These are phyloP conservation scores for Augochlorella aurata DNA, from an alignment of 2,888 invertebrate species.

Conservation along the genomic window DNA sequence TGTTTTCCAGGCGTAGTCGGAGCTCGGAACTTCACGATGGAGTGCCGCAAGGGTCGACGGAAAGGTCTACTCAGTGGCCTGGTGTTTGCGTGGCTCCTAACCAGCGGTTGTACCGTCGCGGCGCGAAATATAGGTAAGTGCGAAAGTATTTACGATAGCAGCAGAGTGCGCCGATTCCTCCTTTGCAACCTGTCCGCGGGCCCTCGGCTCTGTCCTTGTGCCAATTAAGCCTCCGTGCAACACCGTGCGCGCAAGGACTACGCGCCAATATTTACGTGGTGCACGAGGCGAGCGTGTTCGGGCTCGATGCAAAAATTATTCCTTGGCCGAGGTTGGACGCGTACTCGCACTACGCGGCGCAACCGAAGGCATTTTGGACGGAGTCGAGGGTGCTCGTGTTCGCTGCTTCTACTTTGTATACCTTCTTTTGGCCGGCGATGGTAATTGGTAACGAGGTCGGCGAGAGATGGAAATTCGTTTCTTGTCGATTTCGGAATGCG, in stretches of 20 bases:
- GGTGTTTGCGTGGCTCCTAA: conserved; percentile 78
- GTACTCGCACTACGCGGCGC: background rate
- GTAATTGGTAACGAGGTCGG: conserved; percentile 29
- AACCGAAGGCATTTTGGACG: conserved; percentile 10
- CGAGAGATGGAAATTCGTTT: conserved; percentile 14
- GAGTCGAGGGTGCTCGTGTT: background rate
- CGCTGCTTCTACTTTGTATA: conserved; percentile 7
- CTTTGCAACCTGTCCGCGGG: conserved; percentile 46
- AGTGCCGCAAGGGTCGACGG: conserved; percentile 81
- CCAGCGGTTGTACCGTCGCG: conserved; percentile 76
- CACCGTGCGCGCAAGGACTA: conserved; percentile 36
- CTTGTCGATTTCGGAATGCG: conserved; percentile 7
- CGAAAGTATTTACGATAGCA: conserved; percentile 63
- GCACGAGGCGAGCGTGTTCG: conserved; percentile 40
- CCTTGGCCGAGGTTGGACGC: conserved; percentile 19
- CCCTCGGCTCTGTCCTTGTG: conserved; percentile 50
- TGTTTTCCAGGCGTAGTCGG: conserved; percentile 78
- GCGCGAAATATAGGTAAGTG: conserved; percentile 79
- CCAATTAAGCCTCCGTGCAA: conserved; percentile 61
- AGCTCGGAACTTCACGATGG: conserved; percentile 79
- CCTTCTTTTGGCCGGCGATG: conserved; percentile 7
- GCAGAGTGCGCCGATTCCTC: conserved; percentile 53
- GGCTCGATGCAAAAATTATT: conserved; percentile 30
- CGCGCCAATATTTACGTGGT: conserved; percentile 58
- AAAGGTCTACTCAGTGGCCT: conserved; percentile 78